phyloP scores from a whole-genome alignment of 2,113 vertebrate genomes.

The Forbesichthys papilliferus region DNA sequence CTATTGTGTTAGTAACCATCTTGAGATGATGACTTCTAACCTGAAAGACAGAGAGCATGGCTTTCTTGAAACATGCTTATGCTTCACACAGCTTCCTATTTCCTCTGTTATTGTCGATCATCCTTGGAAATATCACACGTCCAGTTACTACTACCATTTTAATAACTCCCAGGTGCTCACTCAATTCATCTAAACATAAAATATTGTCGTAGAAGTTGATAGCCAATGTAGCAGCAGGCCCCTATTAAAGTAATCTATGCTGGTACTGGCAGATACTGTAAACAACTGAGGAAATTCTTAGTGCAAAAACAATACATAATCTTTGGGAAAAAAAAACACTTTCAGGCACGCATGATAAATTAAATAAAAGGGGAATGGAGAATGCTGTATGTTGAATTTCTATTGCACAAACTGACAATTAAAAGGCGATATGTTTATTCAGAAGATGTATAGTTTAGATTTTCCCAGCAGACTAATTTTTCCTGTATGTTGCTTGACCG shows the following conservation, averaged over 20 bases:
- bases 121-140: conserved; percentile 27
- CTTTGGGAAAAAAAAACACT: neutral
- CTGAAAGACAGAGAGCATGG: too few relatives aligned
- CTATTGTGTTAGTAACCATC: too few relatives aligned
- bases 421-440: too few relatives aligned
- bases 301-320: neutral
- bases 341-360: neutral
- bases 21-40: too few relatives aligned
- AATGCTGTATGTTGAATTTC: neutral
- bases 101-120: conserved; percentile 52
- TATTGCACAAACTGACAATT: neutral
- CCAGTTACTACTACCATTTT: conserved; percentile 26
- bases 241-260: too few relatives aligned
- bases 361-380: neutral
- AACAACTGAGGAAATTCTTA: neutral
- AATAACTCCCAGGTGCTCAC: conserved; percentile 23
- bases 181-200: conserved; percentile 21
- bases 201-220: neutral
- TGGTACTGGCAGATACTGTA: too few relatives aligned
- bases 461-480: too few relatives aligned
- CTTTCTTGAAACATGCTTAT: too few relatives aligned
- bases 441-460: too few relatives aligned
- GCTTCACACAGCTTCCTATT: conserved; percentile 9
- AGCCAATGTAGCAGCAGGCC: neutral
- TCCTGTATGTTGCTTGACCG: too few relatives aligned